A percentile compares a stretch with the other conserved stretches of the same genome.
Conservation (phyloP, 2,113 vertebrate genomes). For the Siniperca knerii region DNA sequence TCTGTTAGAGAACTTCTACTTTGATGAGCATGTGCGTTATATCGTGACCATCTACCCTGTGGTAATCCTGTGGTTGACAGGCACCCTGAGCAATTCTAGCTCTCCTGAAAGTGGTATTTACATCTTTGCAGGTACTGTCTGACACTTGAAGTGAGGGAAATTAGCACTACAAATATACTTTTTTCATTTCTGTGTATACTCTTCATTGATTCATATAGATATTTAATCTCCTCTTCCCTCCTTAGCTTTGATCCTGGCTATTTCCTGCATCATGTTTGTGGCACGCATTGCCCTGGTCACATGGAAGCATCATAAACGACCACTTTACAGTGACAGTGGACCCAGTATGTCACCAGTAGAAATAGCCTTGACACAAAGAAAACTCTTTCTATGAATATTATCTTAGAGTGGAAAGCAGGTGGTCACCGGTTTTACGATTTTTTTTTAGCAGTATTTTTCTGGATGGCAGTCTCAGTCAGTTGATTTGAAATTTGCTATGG, state of each 20-base stretch:
- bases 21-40: slow-evolving; percentile 84
- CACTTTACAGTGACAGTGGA: slow-evolving; percentile 61
- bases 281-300: slow-evolving; percentile 54
- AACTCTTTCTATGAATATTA: slow-evolving; percentile 56
- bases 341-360: slow-evolving; percentile 70
- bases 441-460: not conserved
- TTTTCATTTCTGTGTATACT: not conserved
- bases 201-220: not conserved
- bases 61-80: slow-evolving; percentile 78
- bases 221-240: slow-evolving; percentile 4
- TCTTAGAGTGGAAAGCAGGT: not conserved
- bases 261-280: slow-evolving; percentile 56
- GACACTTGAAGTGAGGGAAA: not conserved
- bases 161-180: not conserved
- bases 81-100: slow-evolving; percentile 39
- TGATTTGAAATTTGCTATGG: not conserved
- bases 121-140: slow-evolving; percentile 78
- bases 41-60: slow-evolving; percentile 83
- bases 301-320: slow-evolving; percentile 69
- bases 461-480: not conserved
- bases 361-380: slow-evolving; percentile 68
- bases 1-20: slow-evolving; percentile 83
- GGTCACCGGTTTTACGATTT: not conserved
- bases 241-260: slow-evolving; percentile 59
- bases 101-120: slow-evolving; percentile 32